Evolutionary conservation across 1,140 invertebrate genomes (phyloP).

Genomic region (Aphis craccivora): DNA sequence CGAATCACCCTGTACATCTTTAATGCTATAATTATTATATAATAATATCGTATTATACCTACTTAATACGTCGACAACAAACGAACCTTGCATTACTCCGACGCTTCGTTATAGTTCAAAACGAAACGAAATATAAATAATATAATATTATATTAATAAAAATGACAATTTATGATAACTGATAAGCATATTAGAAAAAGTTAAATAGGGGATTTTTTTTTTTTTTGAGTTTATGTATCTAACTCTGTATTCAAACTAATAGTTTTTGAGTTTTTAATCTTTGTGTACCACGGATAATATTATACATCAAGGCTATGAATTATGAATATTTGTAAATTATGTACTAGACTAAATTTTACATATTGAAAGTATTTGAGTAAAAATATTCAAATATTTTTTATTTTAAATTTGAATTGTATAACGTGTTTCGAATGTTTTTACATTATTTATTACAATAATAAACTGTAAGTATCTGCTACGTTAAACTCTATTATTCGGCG

Average conservation of each 20-base stretch:
- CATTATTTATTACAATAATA: too few species aligned
- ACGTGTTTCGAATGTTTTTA: too few species aligned
- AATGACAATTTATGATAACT: background rate
- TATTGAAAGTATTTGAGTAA: background rate
- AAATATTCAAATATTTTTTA: too few species aligned
- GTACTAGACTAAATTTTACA: background rate
- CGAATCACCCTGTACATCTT: background rate
- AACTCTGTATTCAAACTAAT: background rate
- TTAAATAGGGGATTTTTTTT: background rate
- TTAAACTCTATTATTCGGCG: too few species aligned
- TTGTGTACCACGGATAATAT: too few species aligned
- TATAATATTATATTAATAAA: background rate
- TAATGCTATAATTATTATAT: background rate
- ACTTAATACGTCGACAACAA: background rate
- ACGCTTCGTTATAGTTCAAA: background rate
- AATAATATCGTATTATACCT: background rate
- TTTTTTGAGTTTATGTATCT: background rate
- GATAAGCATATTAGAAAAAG: background rate
- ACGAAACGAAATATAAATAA: background rate
- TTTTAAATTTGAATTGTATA: too few species aligned
- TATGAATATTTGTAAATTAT: background rate
- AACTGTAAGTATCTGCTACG: too few species aligned
- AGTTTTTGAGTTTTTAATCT: background rate
- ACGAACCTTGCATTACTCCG: background rate
- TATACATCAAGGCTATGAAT: background rate